A percentile compares a stretch with the other conserved stretches of the same genome.
These are phyloP conservation scores for Alloscopus bannaensis DNA, from an alignment of 2,888 invertebrate species.

Conservation along the genomic window DNA sequence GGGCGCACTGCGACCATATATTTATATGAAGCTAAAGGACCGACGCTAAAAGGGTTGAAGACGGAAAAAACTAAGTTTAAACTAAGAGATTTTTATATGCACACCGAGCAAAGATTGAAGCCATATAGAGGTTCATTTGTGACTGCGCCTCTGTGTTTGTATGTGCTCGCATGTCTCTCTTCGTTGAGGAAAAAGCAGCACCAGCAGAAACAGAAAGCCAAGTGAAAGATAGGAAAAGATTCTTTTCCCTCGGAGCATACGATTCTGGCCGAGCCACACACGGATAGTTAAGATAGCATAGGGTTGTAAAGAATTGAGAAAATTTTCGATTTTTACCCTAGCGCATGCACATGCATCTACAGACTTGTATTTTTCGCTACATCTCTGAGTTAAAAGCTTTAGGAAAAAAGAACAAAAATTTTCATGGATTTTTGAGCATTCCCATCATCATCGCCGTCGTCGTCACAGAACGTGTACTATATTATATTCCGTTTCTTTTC, in stretches of 20 bases:
- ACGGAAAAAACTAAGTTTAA: conserved; percentile 51
- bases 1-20: conserved; percentile 12
- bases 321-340: conserved; percentile 71
- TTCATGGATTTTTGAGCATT: conserved; percentile 60
- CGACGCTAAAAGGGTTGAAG: conserved; percentile 49
- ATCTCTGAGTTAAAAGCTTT: conserved; percentile 46
- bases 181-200: conserved; percentile 50
- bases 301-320: conserved; percentile 64
- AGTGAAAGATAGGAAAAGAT: conserved; percentile 59
- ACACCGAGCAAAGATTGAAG: conserved; percentile 30
- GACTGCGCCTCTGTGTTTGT: conserved; percentile 30
- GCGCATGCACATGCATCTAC: conserved; percentile 71
- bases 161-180: not conserved
- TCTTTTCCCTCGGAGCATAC: conserved; percentile 59
- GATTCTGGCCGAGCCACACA: conserved; percentile 56
- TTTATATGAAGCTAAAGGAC: conserved; percentile 11
- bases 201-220: conserved; percentile 44
- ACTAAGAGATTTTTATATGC: conserved; percentile 22
- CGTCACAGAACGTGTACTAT: conserved; percentile 16
- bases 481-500: conserved; percentile 9
- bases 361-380: conserved; percentile 54
- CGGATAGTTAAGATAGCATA: conserved; percentile 41
- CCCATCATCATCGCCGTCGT: conserved; percentile 41
- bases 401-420: conserved; percentile 57
- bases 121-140: conserved; percentile 42